Evolutionary conservation across 2,113 vertebrate species (phyloP).

Genomic region (Aptenodytes forsteri): DNA sequence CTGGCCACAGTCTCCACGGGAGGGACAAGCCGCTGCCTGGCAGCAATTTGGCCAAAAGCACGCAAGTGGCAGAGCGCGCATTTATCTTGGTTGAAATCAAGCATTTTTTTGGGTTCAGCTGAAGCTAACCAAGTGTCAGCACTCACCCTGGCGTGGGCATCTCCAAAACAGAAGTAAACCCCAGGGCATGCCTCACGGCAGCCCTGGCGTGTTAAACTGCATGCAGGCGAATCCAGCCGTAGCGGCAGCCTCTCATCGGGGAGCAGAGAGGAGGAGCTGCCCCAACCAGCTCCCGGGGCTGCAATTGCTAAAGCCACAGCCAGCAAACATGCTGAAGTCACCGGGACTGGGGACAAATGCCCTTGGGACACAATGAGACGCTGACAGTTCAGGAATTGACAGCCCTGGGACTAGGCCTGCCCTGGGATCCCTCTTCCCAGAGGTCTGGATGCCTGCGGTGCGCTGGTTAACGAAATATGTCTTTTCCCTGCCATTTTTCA

Average conservation of each 20-base stretch:
- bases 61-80: neutral
- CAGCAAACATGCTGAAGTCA: neutral
- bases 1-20: neutral
- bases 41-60: neutral
- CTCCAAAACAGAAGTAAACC: neutral
- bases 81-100: neutral
- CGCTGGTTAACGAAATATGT: neutral
- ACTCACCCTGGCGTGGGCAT: neutral
- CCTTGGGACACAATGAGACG: neutral
- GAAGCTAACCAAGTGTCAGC: accelerated
- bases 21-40: neutral
- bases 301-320: neutral
- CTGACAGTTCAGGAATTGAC: neutral
- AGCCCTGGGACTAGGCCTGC: neutral
- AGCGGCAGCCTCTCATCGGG: neutral
- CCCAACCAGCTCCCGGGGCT: neutral
- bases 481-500: neutral
- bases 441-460: accelerated
- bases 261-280: neutral
- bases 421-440: accelerated
- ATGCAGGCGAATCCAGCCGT: accelerated
- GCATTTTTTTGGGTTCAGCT: accelerated
- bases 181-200: accelerated
- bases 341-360: neutral
- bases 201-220: neutral